These are phyloP conservation scores for Lanius collurio DNA, from an alignment of 2,113 vertebrate genomes.

Conservation along the genomic window DNA sequence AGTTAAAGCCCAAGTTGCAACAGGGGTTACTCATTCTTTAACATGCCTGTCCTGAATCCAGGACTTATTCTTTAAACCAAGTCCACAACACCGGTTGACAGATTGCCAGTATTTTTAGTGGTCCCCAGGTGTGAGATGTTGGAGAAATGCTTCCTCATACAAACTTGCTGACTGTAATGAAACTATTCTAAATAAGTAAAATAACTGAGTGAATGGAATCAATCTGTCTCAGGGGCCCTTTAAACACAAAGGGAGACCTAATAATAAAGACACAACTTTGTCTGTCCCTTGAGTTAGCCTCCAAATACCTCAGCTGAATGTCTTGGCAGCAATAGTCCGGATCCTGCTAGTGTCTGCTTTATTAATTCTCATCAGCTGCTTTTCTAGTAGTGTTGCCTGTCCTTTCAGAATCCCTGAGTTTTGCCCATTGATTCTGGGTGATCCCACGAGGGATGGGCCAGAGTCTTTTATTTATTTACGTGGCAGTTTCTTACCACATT, in stretches of 20 bases:
- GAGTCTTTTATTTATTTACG: not conserved
- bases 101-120: not conserved
- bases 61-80: not conserved
- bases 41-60: not conserved
- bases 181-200: not conserved
- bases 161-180: not conserved
- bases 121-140: not conserved
- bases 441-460: not conserved
- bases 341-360: not conserved
- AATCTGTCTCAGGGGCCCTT: not conserved
- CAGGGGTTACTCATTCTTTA: not conserved
- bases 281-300: not conserved
- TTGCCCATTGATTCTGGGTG: not conserved
- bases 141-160: not conserved
- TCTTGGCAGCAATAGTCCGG: not conserved
- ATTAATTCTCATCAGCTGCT: constrained; percentile 19
- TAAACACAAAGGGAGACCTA: not conserved
- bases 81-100: not conserved
- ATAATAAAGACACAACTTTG: not conserved
- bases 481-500: not conserved
- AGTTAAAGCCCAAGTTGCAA: not conserved
- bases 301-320: not conserved
- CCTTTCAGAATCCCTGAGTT: not conserved
- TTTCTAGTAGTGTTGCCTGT: not conserved
- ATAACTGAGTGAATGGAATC: not conserved